These are phyloP conservation scores for Chaetops frenatus DNA, from an alignment of 2,113 vertebrate species.

Conservation along the genomic window DNA sequence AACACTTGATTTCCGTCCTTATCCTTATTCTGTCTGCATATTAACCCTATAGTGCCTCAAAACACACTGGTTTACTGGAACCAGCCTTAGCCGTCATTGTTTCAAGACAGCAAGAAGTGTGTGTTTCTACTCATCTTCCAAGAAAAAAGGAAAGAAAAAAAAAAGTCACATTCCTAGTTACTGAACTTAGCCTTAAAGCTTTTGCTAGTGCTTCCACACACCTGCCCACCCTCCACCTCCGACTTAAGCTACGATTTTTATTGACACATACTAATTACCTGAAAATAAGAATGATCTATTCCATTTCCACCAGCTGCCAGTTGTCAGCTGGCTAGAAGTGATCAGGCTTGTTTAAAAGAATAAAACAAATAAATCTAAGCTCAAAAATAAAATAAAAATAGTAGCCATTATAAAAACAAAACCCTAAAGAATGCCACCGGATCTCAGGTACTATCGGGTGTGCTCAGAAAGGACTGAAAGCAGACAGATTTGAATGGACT, in stretches of 20 bases:
- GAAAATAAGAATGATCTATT: constrained; percentile 50
- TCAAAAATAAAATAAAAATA: constrained; percentile 21
- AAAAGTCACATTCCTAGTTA: background rate
- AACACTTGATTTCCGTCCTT: constrained; percentile 18
- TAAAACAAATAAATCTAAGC: background rate
- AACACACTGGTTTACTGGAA: background rate
- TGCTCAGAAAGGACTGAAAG: constrained; percentile 54
- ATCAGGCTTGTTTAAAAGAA: background rate
- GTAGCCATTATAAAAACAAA: background rate
- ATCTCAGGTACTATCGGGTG: constrained; percentile 32
- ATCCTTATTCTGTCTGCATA: background rate
- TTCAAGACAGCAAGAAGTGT: constrained; percentile 4
- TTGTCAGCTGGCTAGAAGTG: constrained; percentile 53
- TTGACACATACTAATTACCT: constrained; percentile 57
- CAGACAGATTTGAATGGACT: constrained; percentile 56
- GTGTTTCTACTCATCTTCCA: background rate
- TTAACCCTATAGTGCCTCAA: background rate
- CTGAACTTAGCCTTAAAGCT: background rate
- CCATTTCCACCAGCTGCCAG: constrained; percentile 16
- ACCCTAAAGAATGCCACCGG: constrained; percentile 46
- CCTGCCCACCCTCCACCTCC: background rate
- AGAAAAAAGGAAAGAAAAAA: background rate
- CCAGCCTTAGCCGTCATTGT: constrained; percentile 28
- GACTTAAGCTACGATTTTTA: constrained; percentile 39
- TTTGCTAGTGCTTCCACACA: background rate